phyloP scores from a whole-genome alignment of 2,113 vertebrate species.

The Bombycilla garrulus region DNA sequence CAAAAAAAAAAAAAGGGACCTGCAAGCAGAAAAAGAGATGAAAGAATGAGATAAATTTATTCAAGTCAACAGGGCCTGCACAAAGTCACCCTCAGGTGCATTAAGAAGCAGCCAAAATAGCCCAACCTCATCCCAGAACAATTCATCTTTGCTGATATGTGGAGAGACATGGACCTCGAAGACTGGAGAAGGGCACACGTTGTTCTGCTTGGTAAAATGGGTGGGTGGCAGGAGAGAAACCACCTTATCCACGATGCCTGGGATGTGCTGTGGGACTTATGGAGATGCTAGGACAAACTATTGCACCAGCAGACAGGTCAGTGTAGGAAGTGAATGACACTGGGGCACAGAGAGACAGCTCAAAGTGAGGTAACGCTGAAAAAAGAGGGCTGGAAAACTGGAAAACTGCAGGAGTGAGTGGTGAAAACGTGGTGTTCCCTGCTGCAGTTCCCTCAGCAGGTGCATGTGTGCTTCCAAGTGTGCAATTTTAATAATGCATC shows the following conservation, averaged over 20 bases:
- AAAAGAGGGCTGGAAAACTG: background rate
- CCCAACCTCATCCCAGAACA: background rate
- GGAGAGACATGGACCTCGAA: background rate
- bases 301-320: background rate
- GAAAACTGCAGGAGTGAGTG: background rate
- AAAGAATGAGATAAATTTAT: conserved; percentile 5
- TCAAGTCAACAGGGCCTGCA: background rate
- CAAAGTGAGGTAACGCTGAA: background rate
- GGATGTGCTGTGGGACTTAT: accelerated
- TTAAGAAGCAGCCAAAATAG: background rate
- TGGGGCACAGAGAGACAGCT: background rate
- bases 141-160: background rate
- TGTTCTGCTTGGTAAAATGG: background rate
- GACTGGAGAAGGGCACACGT: background rate
- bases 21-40: background rate
- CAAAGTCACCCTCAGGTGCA: conserved; percentile 17
- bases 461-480: conserved; percentile 9
- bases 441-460: conserved; percentile 29
- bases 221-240: background rate
- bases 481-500: conserved; percentile 35
- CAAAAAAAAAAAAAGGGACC: background rate
- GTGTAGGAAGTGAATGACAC: background rate
- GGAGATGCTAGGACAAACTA: background rate
- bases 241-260: accelerated
- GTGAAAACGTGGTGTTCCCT: background rate